These are phyloP conservation scores for Otis tarda DNA, from an alignment of 2,113 vertebrate genomes.

Conservation along the genomic window DNA sequence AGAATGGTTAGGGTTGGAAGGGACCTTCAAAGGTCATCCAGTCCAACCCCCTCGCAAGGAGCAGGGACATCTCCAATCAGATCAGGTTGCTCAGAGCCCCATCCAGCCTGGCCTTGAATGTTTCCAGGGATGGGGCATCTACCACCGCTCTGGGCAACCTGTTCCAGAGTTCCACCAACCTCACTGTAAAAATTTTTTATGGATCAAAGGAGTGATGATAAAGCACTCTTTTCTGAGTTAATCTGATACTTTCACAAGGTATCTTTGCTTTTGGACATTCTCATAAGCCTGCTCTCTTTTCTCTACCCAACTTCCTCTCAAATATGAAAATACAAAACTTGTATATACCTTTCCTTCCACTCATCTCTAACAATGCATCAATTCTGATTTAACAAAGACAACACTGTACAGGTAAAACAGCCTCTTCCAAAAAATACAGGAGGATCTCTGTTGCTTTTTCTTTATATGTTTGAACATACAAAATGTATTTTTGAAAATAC, in stretches of 20 bases:
- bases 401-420: background rate
- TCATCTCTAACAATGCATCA: background rate
- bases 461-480: background rate
- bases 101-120: too few species aligned
- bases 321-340: background rate
- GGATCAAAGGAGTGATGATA: background rate
- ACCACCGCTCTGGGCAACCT: too few species aligned
- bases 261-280: background rate
- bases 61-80: too few species aligned
- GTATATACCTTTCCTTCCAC: background rate
- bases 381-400: background rate
- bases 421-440: background rate
- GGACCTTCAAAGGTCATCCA: too few species aligned
- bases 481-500: too few species aligned
- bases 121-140: too few species aligned
- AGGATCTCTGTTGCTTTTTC: background rate
- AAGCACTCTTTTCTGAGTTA: background rate
- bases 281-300: background rate
- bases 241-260: background rate
- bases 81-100: too few species aligned
- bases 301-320: background rate
- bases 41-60: too few species aligned
- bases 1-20: too few species aligned
- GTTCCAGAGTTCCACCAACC: too few species aligned
- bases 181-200: too few species aligned